These are phyloP conservation scores for Mystacornis crossleyi DNA, from an alignment of 2,113 vertebrate species.

Conservation along the genomic window DNA sequence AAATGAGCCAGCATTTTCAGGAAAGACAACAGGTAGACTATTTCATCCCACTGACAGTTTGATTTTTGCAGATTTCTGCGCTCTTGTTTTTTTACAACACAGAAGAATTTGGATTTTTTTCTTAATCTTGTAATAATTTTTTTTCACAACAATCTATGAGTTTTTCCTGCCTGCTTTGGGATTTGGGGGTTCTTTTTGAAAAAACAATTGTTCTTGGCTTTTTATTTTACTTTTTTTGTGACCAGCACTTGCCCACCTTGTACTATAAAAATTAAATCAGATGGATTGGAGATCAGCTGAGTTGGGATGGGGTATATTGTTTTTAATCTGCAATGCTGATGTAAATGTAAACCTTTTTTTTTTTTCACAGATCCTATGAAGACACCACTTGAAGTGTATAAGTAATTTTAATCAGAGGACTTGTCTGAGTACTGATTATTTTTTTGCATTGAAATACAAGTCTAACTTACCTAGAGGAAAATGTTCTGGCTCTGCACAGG, in stretches of 20 bases:
- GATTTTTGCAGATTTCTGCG: conserved; percentile 25
- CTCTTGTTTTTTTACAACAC: background rate
- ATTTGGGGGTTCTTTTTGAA: rapidly evolving
- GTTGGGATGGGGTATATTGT: background rate
- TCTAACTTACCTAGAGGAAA: background rate
- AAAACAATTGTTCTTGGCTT: background rate
- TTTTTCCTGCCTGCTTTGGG: background rate
- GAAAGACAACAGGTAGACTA: conserved; percentile 2
- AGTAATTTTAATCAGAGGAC: background rate
- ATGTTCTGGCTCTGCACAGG: background rate
- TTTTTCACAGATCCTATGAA: background rate
- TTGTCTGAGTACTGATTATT: background rate
- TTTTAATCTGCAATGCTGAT: background rate
- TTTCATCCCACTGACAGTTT: background rate
- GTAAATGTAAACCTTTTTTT: background rate
- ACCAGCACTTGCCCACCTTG: background rate
- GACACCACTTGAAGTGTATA: background rate
- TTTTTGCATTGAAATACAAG: background rate
- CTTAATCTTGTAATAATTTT: background rate
- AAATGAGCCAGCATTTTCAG: conserved; percentile 5
- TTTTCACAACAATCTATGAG: background rate
- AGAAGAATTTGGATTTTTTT: background rate
- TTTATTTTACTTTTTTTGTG: background rate
- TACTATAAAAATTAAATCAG: background rate
- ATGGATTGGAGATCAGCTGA: background rate